Evolutionary conservation across 2,113 vertebrate species (phyloP), one percentile per base, ranked within the genome.

Genomic region (Eupsittula cactorum): DNA sequence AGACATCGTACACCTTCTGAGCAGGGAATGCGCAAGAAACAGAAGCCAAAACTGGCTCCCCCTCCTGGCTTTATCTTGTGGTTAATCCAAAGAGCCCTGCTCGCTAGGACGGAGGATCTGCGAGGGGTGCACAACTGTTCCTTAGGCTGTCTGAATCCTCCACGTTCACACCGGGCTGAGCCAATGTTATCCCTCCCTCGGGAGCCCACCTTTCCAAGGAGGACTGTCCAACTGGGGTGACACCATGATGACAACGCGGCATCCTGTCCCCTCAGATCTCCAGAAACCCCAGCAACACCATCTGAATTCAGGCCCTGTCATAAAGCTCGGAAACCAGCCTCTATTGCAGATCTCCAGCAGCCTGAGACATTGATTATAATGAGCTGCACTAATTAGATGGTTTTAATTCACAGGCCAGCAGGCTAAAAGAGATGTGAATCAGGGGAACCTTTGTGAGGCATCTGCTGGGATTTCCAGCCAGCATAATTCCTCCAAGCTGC

Each of bases 391-490:
- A 96, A 97, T 95, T 90, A 95, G 74, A 79, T 47, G 68, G 74
- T 73, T 92, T 86, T 85, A 89, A 96, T 89, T 92, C 86, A 87
- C 89, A 95, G 95, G 94, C 86, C 86, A 92, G 78, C 86, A 94
- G 67, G 90, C 90, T 92, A 65, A 90, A 44, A 94, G 91, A 86
- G 78, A 94, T 89, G 87, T 57, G 91, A 91, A 74, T 88, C 81
- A 37, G 71, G 91, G 82, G 84, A 95, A 92, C 52, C 65, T 94
- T 88, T 86, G 88, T 44, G 73, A 93, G 63, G 81, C 86, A 86
- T 68, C 81, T 86, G 71, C 68, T 92, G 94, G 88, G 91, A 95
- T 81, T 90, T 80, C 77, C 55, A 86, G 82, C 35, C 29, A 33
- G 53, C 2, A 5, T 44, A 55, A 83, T 63, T 80, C 81, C 93